Evolutionary conservation across 2,113 vertebrate species (phyloP).

Genomic region (Paraplagusia blochii): DNA sequence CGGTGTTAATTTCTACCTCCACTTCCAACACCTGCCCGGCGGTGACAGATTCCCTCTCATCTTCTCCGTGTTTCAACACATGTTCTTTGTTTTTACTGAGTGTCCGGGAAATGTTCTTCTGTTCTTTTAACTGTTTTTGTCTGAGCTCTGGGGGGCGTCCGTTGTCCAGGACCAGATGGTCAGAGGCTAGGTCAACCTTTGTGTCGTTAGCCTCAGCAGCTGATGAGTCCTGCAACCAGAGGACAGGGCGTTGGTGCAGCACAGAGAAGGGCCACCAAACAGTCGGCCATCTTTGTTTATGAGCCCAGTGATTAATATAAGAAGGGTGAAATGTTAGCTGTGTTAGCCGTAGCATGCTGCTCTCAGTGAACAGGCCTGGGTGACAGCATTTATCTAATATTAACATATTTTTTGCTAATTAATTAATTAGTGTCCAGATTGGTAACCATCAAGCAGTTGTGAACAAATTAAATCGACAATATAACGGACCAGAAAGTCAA

Average conservation of each 20-base stretch:
- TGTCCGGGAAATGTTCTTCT: constrained; percentile 50
- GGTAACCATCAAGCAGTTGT: too few relatives aligned
- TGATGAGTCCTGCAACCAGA: constrained; percentile 44
- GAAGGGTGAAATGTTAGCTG: constrained; percentile 30
- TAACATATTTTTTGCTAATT: too few relatives aligned
- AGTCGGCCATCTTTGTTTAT: not conserved
- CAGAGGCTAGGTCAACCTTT: constrained; percentile 3
- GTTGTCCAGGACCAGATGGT: constrained; percentile 1
- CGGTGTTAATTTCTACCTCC: constrained; percentile 53
- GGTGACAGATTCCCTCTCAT: not conserved
- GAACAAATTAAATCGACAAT: too few relatives aligned
- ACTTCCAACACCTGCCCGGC: constrained; percentile 42
- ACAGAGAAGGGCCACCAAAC: not conserved
- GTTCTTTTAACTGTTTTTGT: constrained; percentile 57
- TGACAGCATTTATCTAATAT: too few relatives aligned
- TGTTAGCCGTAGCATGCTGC: constrained; percentile 27
- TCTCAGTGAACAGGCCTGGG: constrained; percentile 7
- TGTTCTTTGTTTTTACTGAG: not conserved
- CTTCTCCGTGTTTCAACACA: constrained; percentile 7
- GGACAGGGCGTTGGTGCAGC: constrained; percentile 11
- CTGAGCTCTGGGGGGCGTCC: constrained; percentile 11
- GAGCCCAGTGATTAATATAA: not conserved
- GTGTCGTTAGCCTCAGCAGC: constrained; percentile 16
- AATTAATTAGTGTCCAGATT: too few relatives aligned
- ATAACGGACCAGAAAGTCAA: not conserved